Percentiles rank a stretch among this genome's conserved stretches.
These are phyloP conservation scores for Sebastes flavidus DNA, from an alignment of 2,797 vertebrate species.

Conservation along the genomic window DNA sequence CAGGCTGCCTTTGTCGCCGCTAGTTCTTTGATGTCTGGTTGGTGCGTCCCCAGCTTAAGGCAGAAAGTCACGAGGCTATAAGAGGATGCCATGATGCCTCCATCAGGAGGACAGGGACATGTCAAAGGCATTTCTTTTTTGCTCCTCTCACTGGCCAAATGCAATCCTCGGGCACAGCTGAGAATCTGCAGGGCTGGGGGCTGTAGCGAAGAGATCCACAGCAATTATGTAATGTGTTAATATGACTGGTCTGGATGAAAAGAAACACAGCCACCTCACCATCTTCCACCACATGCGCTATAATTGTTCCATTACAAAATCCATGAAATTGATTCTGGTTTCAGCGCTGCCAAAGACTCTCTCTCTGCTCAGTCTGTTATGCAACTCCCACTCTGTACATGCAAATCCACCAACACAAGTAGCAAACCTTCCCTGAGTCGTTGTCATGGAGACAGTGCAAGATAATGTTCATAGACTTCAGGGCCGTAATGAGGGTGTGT, in stretches of 20 bases:
- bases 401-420: slow-evolving; percentile 76
- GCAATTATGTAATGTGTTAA: slow-evolving; percentile 63
- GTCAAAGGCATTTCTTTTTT: slow-evolving; percentile 29
- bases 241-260: slow-evolving; percentile 47
- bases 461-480: slow-evolving; percentile 70
- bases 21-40: background rate
- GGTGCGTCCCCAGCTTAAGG: background rate
- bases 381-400: slow-evolving; percentile 78
- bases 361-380: slow-evolving; percentile 65
- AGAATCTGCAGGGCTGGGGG: slow-evolving; percentile 34
- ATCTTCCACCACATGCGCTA: slow-evolving; percentile 36
- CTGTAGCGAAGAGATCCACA: slow-evolving; percentile 18
- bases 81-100: slow-evolving; percentile 32
- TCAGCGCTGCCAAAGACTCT: slow-evolving; percentile 41
- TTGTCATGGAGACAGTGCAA: slow-evolving; percentile 71
- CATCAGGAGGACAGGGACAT: slow-evolving; percentile 30
- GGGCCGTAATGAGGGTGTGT: slow-evolving; percentile 59
- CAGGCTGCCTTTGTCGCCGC: no score
- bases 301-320: slow-evolving; percentile 61
- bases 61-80: slow-evolving; percentile 7
- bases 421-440: slow-evolving; percentile 63
- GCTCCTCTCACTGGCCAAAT: slow-evolving; percentile 28
- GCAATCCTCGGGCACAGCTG: slow-evolving; percentile 43
- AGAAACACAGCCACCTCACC: slow-evolving; percentile 36
- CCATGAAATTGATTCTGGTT: slow-evolving; percentile 52